phyloP scores from a whole-genome alignment of 1,140 invertebrate species.

The Sycophila sp. region DNA sequence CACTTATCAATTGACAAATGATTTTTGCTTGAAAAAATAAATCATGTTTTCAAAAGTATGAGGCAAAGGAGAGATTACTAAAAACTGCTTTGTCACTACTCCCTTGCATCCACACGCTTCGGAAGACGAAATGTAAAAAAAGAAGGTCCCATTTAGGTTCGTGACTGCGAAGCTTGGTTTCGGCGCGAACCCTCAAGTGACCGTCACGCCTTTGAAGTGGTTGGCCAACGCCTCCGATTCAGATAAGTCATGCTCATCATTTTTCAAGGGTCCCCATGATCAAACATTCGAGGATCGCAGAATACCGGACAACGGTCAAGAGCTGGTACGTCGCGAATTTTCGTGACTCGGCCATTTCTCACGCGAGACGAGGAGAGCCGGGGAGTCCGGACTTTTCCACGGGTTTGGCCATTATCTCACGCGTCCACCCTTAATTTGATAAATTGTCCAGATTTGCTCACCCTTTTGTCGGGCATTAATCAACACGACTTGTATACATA shows the following conservation, averaged over 20 bases:
- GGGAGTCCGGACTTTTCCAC: constrained; percentile 60
- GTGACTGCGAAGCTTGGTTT: constrained; percentile 1
- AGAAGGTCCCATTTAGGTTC: background rate
- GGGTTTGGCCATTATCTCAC: constrained; percentile 62
- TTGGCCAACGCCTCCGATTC: constrained; percentile 48
- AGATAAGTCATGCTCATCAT: constrained; percentile 59
- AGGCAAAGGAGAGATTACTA: background rate
- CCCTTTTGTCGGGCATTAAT: constrained; percentile 60
- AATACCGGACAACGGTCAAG: constrained; percentile 50
- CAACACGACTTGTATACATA: constrained; percentile 63
- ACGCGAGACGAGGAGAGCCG: constrained; percentile 17
- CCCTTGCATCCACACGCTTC: no score
- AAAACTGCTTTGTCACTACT: background rate
- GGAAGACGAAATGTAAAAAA: constrained; percentile 9
- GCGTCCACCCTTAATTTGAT: constrained; percentile 67
- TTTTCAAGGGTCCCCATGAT: constrained; percentile 49
- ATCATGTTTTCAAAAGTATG: background rate
- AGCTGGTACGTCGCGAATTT: constrained; percentile 47
- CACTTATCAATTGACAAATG: constrained; percentile 7
- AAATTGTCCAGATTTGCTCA: constrained; percentile 63
- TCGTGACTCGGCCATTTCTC: constrained; percentile 51
- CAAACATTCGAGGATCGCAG: background rate
- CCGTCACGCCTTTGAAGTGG: constrained; percentile 45
- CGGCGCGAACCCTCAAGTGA: background rate
- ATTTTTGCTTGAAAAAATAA: background rate